Conservation (phyloP, 2,888 invertebrate genomes). For the Seira ritae region DNA sequence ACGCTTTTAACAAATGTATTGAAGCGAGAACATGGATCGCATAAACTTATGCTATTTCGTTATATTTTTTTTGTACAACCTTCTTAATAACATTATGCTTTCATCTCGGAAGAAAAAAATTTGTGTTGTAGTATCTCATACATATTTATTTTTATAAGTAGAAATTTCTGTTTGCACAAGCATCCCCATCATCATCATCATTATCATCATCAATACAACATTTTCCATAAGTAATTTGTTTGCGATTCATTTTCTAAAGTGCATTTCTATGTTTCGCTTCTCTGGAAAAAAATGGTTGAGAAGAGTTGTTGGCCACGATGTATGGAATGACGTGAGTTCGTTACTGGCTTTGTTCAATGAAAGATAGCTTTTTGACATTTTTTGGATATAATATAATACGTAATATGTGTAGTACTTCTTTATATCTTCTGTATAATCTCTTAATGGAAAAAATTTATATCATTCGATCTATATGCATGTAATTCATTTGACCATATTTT, state of each 20-base stretch:
- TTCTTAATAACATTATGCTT: neutral
- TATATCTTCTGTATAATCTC: neutral
- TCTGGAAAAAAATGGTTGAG: neutral
- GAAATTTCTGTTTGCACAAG: neutral
- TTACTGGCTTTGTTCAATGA: conserved; percentile 4
- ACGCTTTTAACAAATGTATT: neutral
- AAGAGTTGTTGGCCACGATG: neutral
- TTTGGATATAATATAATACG: neutral
- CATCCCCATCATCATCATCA: neutral
- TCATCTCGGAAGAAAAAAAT: neutral
- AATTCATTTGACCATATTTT: neutral
- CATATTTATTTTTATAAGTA: conserved; percentile 17
- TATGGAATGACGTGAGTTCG: neutral
- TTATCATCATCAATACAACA: conserved; percentile 3
- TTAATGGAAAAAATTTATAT: conserved; percentile 1
- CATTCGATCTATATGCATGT: neutral
- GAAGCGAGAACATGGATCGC: too few species aligned
- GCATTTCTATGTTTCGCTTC: conserved; percentile 14
- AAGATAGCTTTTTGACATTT: neutral
- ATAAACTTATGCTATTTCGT: too few species aligned
- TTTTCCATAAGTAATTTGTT: conserved; percentile 14
- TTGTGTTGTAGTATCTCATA: neutral
- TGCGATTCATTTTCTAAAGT: conserved; percentile 28
- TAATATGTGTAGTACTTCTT: too few species aligned
- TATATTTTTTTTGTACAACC: too few species aligned